phyloP scores from a whole-genome alignment of 1,140 invertebrate genomes.

The Hyphantria cunea region DNA sequence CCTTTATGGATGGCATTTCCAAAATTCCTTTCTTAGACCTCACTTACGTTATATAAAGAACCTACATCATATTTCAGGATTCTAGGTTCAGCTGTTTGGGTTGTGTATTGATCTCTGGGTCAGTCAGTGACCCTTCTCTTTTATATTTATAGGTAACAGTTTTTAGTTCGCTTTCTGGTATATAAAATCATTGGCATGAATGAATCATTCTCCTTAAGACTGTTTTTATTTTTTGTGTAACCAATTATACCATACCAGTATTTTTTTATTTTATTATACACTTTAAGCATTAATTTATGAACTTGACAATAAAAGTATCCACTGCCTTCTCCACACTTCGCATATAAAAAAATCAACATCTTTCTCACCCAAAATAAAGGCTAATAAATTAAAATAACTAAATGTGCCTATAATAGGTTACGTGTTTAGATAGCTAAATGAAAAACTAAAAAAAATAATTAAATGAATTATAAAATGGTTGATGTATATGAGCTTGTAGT shows the following conservation, averaged over 20 bases:
- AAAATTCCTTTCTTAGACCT: too few species aligned
- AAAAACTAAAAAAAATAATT: slow-evolving; percentile 36
- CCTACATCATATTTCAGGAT: too few species aligned
- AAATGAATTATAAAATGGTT: slow-evolving; percentile 40
- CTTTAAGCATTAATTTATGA: slow-evolving; percentile 17
- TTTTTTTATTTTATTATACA: slow-evolving; percentile 23
- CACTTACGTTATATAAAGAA: too few species aligned
- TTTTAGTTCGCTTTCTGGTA: too few species aligned
- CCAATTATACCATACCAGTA: slow-evolving; percentile 31
- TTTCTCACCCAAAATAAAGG: slow-evolving; percentile 10
- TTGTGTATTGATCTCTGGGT: too few species aligned
- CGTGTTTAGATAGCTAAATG: slow-evolving; percentile 57
- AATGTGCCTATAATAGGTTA: slow-evolving; percentile 61
- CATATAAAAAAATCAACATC: slow-evolving; percentile 6
- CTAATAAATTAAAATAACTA: slow-evolving; percentile 36
- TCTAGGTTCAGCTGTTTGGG: too few species aligned
- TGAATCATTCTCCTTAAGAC: too few species aligned
- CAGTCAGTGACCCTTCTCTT: too few species aligned
- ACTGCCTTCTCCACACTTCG: slow-evolving; percentile 38
- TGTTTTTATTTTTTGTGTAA: too few species aligned
- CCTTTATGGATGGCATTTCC: too few species aligned
- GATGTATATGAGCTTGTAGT: slow-evolving; percentile 43
- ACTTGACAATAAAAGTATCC: slow-evolving; percentile 41
- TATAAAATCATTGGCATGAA: too few species aligned
- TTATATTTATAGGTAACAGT: too few species aligned